These are phyloP conservation scores for Gymnocypris eckloni DNA, from an alignment of 2,797 vertebrate species.

Conservation along the genomic window DNA sequence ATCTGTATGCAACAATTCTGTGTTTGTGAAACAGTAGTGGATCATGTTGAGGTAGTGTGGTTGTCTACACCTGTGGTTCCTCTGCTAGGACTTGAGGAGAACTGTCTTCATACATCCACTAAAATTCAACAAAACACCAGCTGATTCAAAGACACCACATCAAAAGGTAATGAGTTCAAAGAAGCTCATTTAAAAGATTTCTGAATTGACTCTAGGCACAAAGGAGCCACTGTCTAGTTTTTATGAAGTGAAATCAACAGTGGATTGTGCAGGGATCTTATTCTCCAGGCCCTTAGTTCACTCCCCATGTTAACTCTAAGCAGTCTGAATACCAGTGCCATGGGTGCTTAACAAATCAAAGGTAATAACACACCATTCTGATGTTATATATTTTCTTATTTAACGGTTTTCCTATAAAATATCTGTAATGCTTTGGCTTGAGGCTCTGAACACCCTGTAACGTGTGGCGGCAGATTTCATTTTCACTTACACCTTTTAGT, in stretches of 20 bases:
- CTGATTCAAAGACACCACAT: not conserved
- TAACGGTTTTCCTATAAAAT: not conserved
- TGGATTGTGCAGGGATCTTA: not conserved
- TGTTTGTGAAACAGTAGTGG: not conserved
- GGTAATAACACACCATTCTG: conserved; percentile 27
- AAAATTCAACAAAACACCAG: not conserved
- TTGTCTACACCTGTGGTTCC: not conserved
- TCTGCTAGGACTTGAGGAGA: not conserved
- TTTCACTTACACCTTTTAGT: conserved; percentile 52
- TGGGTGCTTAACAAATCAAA: not conserved
- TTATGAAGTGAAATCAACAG: not conserved
- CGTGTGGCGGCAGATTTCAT: not conserved
- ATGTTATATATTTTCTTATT: not conserved
- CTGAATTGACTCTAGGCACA: not conserved
- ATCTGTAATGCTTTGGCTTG: conserved; percentile 13
- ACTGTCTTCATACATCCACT: not conserved
- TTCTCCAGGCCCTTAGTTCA: not conserved
- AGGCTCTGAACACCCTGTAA: not conserved
- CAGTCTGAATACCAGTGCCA: not conserved
- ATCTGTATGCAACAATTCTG: not conserved
- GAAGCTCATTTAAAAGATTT: not conserved
- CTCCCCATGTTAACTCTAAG: not conserved
- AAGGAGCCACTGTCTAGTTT: not conserved
- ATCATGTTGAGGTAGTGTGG: not conserved
- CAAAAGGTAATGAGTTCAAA: not conserved